Base-by-base conservation (phyloP, 2,113 vertebrate genomes). In the Chamaetylas fuelleborni region DNA sequence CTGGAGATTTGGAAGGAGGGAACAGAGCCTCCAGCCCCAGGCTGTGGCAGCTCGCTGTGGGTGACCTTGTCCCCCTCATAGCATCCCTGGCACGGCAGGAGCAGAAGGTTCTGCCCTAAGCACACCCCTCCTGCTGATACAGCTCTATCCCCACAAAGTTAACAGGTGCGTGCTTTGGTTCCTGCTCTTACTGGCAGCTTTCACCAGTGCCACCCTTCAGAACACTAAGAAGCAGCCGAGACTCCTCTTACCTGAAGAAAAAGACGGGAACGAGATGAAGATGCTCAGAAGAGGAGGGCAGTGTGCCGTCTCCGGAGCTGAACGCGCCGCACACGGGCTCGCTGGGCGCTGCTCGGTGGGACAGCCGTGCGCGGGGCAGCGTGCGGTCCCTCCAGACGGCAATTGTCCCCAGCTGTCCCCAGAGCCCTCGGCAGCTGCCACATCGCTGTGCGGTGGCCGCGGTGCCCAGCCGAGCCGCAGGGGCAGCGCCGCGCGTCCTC, bases 1-100 rank as follows among this genome's bases (percentile, higher is more conserved):
- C 33, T 10, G 11, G 38, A 77, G 25, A 23, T 57, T 4, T 33
- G 51, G 43, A 64, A 34, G 31, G 15, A 6, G 8, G n/a, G 29
- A 90, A 34, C 48, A 74, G 28, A 82, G 13, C 26, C 38, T 26
- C 19, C 0, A 0, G 8, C 45, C 45, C 28, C 78, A 48, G 42
- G 10, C 79, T n/a, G 14, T 5, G 23, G n/a, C 62, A 71, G n/a
- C 12, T 47, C 0, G 0, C 17, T 2, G 0, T 33, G 50, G 8
- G 25, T 26, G 23, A 56, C 61, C 56, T 40, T 10, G 1, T n/a
- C 48, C 34, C 38, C 13, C 4, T 51, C 18, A 9, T 64, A 70
- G 51, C 61, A 5, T 65, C n/a, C 42, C 25, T 5, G 25, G 60
- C 6, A 2, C 57, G 0, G 0, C 42, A 56, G 86, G 33, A n/a